Base-by-base conservation (phyloP, 1,140 invertebrate genomes). In the Ceratosolen fusciceps region DNA sequence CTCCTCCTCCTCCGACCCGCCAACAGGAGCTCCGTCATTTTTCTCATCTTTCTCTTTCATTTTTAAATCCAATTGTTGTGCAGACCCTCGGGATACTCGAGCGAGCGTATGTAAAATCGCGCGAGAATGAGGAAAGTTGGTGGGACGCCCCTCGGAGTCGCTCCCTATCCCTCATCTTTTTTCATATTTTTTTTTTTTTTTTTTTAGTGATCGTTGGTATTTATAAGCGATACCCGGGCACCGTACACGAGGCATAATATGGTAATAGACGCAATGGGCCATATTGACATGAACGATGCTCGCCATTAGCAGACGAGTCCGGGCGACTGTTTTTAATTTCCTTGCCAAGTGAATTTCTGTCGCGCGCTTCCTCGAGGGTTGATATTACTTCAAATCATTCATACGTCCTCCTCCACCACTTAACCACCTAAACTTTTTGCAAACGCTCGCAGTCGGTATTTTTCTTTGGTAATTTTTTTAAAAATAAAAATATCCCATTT, bases 281-380 rank as follows among this genome's bases (percentile, higher is more conserved):
- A 90, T 90, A 90, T 90, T 90, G 89, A 90, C 89, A 89, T 90
- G 89, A 90, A 90, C 88, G 89, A 90, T 90, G 89, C 86, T 82
- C 81, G 86, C 87, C 87, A 90, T 90, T 90, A 89, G 86, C 84
- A 83, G 85, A 84, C 85, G 85, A 82, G 86, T 83, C 84, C 84
- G 86, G 85, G 43, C 52, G 88, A 90, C 88, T 88, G 88, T 90
- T 90, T 90, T 90, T 90, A 90, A 90, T 90, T 90, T 90, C 89
- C 87, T 87, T 83, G 87, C 83, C 84, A 88, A 90, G 88, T 90
- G 88, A 90, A 90, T 90, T 90, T 90, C 86, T 86, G 82, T 16
- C 12, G 21, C 74, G 21, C 74, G 80, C 8, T 80, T 81, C 84
- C 82, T 79, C 80, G 84, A 84, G 89, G 89, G 88, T 88, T 86